Evolutionary conservation across 2,113 vertebrate genomes (phyloP).

Genomic region (Psittacus erithacus): DNA sequence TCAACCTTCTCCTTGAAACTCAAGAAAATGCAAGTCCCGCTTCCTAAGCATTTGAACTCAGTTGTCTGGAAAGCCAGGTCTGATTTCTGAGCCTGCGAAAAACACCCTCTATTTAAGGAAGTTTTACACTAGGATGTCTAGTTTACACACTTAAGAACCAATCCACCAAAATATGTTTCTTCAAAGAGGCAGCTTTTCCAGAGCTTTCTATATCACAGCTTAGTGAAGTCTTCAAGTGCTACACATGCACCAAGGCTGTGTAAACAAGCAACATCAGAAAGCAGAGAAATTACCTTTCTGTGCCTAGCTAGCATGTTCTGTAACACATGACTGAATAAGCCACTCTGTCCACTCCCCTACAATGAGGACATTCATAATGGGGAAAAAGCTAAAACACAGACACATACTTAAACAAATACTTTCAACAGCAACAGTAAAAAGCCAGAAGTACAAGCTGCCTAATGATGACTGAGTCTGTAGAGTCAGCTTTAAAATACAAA

Average conservation of each 20-base stretch:
- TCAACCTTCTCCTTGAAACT: neutral
- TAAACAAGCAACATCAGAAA: neutral
- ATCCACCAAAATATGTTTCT: neutral
- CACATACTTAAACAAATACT: neutral
- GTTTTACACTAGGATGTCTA: neutral
- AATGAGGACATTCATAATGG: neutral
- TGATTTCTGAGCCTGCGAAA: neutral
- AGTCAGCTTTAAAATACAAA: neutral
- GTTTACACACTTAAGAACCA: neutral
- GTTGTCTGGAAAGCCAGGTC: neutral
- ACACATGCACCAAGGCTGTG: rapidly evolving
- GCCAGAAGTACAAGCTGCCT: neutral
- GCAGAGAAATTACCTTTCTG: neutral
- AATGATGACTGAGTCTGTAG: neutral
- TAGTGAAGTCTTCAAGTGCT: neutral
- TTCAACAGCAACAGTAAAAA: neutral
- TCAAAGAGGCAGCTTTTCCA: neutral
- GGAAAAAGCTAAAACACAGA: neutral
- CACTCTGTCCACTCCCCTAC: neutral
- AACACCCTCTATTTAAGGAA: neutral
- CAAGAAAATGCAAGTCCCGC: neutral
- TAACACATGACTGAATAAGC: neutral
- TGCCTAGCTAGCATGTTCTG: neutral
- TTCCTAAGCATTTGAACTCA: neutral
- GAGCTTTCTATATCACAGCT: neutral